These are phyloP conservation scores for Stenurella melanura DNA, from an alignment of 2,888 invertebrate species.

Conservation along the genomic window DNA sequence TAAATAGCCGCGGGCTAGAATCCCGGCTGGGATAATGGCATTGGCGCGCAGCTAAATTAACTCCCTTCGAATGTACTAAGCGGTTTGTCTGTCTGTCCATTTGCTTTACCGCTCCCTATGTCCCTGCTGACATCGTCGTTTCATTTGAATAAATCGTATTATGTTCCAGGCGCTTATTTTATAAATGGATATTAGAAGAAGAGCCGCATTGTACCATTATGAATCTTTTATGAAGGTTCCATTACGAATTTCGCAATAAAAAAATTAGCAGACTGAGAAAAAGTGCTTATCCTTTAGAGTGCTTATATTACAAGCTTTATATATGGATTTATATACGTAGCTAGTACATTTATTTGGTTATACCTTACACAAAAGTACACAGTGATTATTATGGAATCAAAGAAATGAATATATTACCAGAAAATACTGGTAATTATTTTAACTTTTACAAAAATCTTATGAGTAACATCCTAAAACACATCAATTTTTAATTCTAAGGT, in stretches of 20 bases:
- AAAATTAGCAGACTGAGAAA: conserved; percentile 1
- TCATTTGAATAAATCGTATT: conserved; percentile 54
- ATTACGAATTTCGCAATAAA: conserved; percentile 8
- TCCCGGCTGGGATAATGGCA: conserved; percentile 71
- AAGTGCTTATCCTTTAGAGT: neutral
- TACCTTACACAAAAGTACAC: too few species aligned
- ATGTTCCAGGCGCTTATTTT: conserved; percentile 48
- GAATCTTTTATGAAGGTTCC: conserved; percentile 39
- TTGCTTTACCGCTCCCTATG: conserved; percentile 40
- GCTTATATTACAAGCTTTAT: neutral
- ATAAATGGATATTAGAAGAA: conserved; percentile 42
- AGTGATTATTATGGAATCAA: too few species aligned
- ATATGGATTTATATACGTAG: neutral
- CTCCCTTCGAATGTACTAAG: conserved; percentile 67
- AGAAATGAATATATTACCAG: too few species aligned
- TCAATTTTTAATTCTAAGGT: too few species aligned
- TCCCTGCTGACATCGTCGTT: conserved; percentile 43
- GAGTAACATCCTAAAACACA: too few species aligned
- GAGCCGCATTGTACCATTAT: conserved; percentile 24
- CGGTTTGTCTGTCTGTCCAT: conserved; percentile 64
- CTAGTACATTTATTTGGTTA: too few species aligned
- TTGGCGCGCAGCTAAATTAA: conserved; percentile 71
- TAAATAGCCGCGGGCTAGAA: conserved; percentile 72
- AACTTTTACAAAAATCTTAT: too few species aligned
- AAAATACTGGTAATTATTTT: too few species aligned